Conservation (phyloP, 2,888 invertebrate genomes). For the Pachydiplax longipennis region DNA sequence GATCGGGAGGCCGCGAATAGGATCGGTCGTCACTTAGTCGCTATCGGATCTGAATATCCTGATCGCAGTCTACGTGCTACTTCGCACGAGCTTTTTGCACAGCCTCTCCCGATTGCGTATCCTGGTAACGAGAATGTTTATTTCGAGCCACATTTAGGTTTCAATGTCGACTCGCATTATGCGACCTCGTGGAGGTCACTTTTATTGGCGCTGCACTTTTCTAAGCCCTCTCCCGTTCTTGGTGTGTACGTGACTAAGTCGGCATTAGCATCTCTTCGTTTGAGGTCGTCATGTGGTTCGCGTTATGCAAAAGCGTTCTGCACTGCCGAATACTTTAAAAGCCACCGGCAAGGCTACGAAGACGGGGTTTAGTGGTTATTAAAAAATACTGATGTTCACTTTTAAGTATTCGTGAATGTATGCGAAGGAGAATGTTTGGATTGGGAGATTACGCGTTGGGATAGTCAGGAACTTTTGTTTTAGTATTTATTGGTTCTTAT, state of each 20-base stretch:
- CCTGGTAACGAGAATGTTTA: neutral
- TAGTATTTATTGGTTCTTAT: too few relatives aligned
- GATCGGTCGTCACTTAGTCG: neutral
- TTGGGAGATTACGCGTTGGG: too few relatives aligned
- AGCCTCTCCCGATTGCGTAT: neutral
- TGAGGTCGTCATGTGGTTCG: neutral
- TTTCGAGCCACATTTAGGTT: neutral
- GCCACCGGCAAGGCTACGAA: too few relatives aligned
- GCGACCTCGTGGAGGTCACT: conserved; percentile 25
- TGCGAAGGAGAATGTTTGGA: too few relatives aligned
- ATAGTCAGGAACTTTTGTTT: too few relatives aligned
- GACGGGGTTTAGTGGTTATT: too few relatives aligned
- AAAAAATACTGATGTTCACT: too few relatives aligned
- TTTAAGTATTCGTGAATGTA: too few relatives aligned
- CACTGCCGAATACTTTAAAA: too few relatives aligned
- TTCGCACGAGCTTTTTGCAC: neutral
- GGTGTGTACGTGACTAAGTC: conserved; percentile 6
- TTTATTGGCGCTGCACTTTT: neutral
- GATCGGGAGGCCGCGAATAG: neutral
- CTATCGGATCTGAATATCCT: conserved; percentile 8
- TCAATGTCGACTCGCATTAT: neutral
- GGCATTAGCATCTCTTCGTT: neutral
- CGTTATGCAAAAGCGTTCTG: too few relatives aligned
- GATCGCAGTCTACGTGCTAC: conserved; percentile 1
- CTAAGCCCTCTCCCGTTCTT: neutral